These are phyloP conservation scores for Hesperophylax magnus DNA, from an alignment of 1,140 invertebrate species.

Conservation along the genomic window DNA sequence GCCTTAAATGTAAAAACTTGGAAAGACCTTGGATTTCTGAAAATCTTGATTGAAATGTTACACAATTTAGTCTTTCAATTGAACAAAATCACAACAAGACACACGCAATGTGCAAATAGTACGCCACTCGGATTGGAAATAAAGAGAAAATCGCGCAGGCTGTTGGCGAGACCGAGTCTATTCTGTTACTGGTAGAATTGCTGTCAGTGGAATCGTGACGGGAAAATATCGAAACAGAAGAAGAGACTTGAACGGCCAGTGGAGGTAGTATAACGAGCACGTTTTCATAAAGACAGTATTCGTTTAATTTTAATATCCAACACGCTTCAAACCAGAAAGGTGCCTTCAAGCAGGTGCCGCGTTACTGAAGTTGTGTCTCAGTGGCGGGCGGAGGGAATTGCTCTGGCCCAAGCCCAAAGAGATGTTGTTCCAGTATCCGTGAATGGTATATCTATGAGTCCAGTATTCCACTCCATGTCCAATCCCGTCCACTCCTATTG, in stretches of 20 bases:
- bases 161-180: neutral
- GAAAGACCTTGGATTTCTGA: neutral
- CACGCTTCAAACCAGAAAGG: neutral
- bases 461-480: too few species aligned
- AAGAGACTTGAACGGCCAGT: neutral
- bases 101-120: conserved; percentile 12
- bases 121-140: neutral
- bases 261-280: neutral
- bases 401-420: too few species aligned
- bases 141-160: neutral
- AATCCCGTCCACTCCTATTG: too few species aligned
- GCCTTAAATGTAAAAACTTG: too few species aligned
- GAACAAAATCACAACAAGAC: neutral
- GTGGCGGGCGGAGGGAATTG: too few species aligned
- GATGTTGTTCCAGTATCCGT: too few species aligned
- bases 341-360: neutral
- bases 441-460: too few species aligned
- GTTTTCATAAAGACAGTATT: neutral
- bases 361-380: neutral
- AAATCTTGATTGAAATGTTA: neutral
- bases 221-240: conserved; percentile 8
- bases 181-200: neutral
- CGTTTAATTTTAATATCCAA: too few species aligned
- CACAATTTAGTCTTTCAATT: conserved; percentile 1
- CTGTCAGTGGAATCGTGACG: neutral